These are phyloP conservation scores for Drosophila nr. fundita DNA, from an alignment of 2,888 invertebrate species.

Conservation along the genomic window DNA sequence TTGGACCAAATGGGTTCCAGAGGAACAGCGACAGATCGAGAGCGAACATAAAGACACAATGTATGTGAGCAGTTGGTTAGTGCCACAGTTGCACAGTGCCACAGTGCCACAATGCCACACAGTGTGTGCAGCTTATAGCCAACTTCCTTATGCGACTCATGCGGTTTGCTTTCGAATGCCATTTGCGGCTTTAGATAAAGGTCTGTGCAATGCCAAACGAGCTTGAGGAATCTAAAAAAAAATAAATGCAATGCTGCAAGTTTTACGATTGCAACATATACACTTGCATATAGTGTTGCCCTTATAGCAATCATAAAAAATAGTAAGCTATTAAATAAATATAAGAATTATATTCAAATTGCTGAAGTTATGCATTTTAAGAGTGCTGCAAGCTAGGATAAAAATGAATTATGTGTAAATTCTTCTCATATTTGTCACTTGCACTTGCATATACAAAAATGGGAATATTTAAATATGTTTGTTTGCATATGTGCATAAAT, in stretches of 20 bases:
- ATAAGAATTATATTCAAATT: neutral
- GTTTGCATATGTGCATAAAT: neutral
- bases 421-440: neutral
- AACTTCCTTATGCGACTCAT: conserved; percentile 64
- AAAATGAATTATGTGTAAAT: neutral
- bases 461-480: neutral
- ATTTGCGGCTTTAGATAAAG: conserved; percentile 73
- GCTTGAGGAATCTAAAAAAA: conserved; percentile 46
- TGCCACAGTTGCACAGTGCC: conserved; percentile 36
- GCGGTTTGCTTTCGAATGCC: conserved; percentile 74
- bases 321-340: conserved; percentile 8
- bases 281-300: neutral
- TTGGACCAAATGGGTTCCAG: conserved; percentile 36
- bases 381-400: neutral
- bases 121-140: conserved; percentile 33
- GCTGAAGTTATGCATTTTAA: neutral
- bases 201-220: conserved; percentile 47
- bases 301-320: conserved; percentile 24
- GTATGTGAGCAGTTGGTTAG: conserved; percentile 59
- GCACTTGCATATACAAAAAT: neutral
- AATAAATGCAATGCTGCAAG: conserved; percentile 19
- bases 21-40: neutral
- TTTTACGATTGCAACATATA: conserved; percentile 3
- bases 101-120: conserved; percentile 3
- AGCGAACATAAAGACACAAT: conserved; percentile 44